Evolutionary conservation across 2,888 invertebrate species (phyloP).

Genomic region (Mesodorylaimus sp.): DNA sequence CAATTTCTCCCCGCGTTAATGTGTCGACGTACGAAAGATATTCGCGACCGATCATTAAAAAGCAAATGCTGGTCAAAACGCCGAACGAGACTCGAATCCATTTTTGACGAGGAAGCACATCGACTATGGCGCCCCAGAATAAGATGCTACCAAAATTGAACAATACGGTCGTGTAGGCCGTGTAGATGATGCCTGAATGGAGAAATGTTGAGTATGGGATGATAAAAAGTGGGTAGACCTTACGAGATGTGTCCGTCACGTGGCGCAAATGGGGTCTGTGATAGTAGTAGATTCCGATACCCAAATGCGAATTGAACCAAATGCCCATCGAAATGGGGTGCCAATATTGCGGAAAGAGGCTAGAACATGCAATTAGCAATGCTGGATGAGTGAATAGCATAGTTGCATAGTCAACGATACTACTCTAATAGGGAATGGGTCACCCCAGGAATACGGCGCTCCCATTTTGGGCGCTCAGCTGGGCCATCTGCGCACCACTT

Average conservation of each 20-base stretch:
- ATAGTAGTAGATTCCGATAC: constrained; percentile 63
- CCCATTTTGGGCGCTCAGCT: no score
- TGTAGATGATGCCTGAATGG: constrained; percentile 10
- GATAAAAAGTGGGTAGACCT: no score
- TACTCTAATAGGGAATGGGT: no score
- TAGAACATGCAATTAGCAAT: no score
- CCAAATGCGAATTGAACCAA: constrained; percentile 57
- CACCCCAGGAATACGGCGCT: no score
- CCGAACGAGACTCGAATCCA: constrained; percentile 49
- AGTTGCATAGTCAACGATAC: no score
- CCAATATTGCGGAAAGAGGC: no score
- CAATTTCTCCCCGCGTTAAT: background rate
- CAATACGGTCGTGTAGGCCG: constrained; percentile 36
- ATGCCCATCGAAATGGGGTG: constrained; percentile 48
- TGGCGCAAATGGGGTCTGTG: constrained; percentile 50
- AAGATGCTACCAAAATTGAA: constrained; percentile 76
- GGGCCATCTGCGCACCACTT: no score
- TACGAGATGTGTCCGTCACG: background rate
- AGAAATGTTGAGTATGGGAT: background rate
- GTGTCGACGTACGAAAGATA: constrained; percentile 47
- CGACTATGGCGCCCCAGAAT: constrained; percentile 65
- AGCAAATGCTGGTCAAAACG: constrained; percentile 47
- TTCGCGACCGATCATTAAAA: constrained; percentile 45
- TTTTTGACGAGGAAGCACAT: constrained; percentile 52
- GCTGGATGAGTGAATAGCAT: no score